Evolutionary conservation across 1,140 invertebrate genomes (phyloP).

Genomic region (Protaetia brevitarsis): DNA sequence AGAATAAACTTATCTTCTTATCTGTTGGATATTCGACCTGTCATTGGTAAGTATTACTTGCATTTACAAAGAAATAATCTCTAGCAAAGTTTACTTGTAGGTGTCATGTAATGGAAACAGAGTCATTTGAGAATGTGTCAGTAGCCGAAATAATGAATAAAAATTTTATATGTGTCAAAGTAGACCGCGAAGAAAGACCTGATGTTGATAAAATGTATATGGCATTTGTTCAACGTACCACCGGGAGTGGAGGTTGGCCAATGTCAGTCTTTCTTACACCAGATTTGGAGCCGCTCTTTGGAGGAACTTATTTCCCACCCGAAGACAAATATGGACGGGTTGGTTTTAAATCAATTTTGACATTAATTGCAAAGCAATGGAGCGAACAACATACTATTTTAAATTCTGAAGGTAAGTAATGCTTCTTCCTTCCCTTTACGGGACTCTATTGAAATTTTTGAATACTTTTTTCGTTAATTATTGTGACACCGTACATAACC

Average conservation of each 20-base stretch:
- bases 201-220: slow-evolving; percentile 94
- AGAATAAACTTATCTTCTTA: slow-evolving; percentile 89
- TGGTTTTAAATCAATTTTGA: slow-evolving; percentile 77
- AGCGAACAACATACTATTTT: slow-evolving; percentile 39
- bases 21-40: slow-evolving; percentile 96
- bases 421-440: no score
- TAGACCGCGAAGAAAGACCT: slow-evolving; percentile 91
- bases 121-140: slow-evolving; percentile 83
- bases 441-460: no score
- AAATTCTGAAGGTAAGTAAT: slow-evolving; percentile 26
- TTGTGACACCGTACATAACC: no score
- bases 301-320: slow-evolving; percentile 79
- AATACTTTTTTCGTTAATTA: no score
- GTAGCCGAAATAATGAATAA: slow-evolving; percentile 86
- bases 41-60: slow-evolving; percentile 65
- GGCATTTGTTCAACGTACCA: slow-evolving; percentile 83
- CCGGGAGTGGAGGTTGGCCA: slow-evolving; percentile 84
- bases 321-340: slow-evolving; percentile 74
- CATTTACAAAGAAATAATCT: not conserved
- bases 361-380: slow-evolving; percentile 75
- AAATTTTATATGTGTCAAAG: slow-evolving; percentile 88
- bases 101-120: slow-evolving; percentile 95
- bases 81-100: slow-evolving; percentile 27
- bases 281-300: slow-evolving; percentile 79
- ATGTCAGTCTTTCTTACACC: slow-evolving; percentile 94